Evolutionary conservation across 1,140 invertebrate genomes (phyloP), one percentile per base, ranked within the genome.

Genomic region (Lucilia sericata): DNA sequence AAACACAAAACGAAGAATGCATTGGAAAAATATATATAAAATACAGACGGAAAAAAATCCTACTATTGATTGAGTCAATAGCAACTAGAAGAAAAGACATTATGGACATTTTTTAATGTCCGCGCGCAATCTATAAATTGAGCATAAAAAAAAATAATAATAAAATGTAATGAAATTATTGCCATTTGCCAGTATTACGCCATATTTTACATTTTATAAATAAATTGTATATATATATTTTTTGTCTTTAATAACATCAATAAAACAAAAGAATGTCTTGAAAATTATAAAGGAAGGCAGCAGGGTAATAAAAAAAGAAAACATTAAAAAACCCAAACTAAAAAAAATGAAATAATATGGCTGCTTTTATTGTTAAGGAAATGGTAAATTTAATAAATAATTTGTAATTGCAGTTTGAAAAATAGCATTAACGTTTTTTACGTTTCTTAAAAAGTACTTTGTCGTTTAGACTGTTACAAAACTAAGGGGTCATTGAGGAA

Each of bases 81-180:
- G 55, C 14, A 60, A 60, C 55, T 7, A 14, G 3, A 30, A 30
- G 25, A 30, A 30, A 60, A 60, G 55, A 60, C 55, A 60, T 60
- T 60, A 60, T 60, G 7, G 19, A 70, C n/a, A 70, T 25, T 19
- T 70, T 70, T 70, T 70, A 70, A 70, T n/a, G 19, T 70, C 19
- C 65, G 65, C 65, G 55, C 55, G 17, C 12, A 70, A 21, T 70
- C n/a, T 21, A 21, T 70, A 21, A 21, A 21, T 70, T 70, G n/a
- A 25, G n/a, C n/a, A 25, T 25, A 70, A 70, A 70, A 70, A n/a
- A n/a, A 21, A 70, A 70, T 9, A 70, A 70, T 25, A 70, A 25
- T 25, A 70, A 70, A 70, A 25, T 70, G 5, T 70, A 70, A 70
- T 70, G n/a, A 70, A 70, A 70, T 70, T 70, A 70, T 19, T 70